A percentile compares a stretch with the other conserved stretches of the same genome.
Conservation (phyloP, 2,113 vertebrate genomes). For the Chinchilla lanigera region DNA sequence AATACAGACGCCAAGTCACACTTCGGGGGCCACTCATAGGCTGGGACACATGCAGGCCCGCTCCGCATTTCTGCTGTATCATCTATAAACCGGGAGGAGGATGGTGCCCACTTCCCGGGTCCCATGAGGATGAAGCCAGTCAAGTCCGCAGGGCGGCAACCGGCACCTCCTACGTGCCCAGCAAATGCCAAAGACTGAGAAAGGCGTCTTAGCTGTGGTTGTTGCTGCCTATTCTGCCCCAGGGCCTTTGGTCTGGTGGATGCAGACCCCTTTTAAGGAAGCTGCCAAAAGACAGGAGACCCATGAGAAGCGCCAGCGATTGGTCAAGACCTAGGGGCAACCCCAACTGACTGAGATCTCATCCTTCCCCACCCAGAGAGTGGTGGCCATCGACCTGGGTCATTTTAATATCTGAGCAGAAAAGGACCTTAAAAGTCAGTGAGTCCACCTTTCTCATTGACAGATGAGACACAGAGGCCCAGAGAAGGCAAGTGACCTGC, state of each 20-base stretch:
- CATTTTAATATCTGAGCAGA: not conserved
- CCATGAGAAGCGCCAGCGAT: not conserved
- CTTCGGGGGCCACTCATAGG: not conserved
- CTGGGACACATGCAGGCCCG: not conserved
- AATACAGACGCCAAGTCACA: not conserved
- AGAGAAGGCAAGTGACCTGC: not conserved
- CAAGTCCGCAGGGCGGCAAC: not conserved
- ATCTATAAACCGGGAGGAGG: not conserved
- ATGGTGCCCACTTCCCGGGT: not conserved
- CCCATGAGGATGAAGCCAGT: not conserved
- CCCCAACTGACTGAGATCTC: not conserved
- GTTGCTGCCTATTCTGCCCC: not conserved
- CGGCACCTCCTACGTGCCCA: not conserved
- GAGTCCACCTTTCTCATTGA: not conserved
- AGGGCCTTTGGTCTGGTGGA: not conserved
- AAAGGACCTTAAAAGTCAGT: not conserved
- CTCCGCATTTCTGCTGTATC: not conserved
- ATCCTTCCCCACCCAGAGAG: not conserved
- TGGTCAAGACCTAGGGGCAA: not conserved
- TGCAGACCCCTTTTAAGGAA: not conserved
- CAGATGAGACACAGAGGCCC: not conserved
- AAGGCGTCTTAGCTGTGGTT: rapidly evolving
- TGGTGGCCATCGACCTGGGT: not conserved
- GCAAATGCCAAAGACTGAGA: no score
- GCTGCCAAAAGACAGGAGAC: not conserved